phyloP scores from a whole-genome alignment of 2,797 vertebrate genomes.

The Lacerta bilineata region DNA sequence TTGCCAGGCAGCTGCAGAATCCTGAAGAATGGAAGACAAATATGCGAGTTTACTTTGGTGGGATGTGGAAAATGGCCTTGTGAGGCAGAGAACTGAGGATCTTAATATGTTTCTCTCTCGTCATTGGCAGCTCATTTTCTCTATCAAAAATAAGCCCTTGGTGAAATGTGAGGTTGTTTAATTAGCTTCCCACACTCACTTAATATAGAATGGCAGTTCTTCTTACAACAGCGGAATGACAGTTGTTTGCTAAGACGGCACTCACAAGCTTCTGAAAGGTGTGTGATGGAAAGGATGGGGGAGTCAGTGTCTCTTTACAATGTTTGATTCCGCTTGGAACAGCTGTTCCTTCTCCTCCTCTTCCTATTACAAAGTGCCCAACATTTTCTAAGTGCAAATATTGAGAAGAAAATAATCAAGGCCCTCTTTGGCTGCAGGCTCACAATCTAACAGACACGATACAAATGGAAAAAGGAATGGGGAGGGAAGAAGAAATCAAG shows the following conservation, averaged over 20 bases:
- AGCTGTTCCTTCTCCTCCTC: background rate
- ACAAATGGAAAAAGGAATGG: background rate
- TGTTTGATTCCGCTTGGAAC: background rate
- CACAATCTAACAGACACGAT: background rate
- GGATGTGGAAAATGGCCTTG: background rate
- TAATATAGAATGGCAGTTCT: constrained; percentile 1
- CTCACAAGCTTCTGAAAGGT: background rate
- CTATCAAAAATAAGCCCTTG: background rate
- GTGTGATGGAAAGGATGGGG: background rate
- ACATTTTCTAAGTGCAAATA: background rate
- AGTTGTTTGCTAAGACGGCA: background rate
- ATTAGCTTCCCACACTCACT: background rate
- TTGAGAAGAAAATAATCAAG: background rate
- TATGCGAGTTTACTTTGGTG: too few species aligned
- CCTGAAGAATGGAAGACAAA: background rate
- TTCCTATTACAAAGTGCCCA: background rate
- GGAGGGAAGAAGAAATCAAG: background rate
- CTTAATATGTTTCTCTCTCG: background rate
- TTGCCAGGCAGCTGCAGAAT: background rate
- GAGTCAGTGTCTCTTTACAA: background rate
- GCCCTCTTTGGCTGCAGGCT: background rate
- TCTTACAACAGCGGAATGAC: fast-evolving
- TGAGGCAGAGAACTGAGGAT: background rate
- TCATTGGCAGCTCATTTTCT: background rate
- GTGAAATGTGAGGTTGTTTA: background rate